Evolutionary conservation across 2,113 vertebrate species (phyloP).

Genomic region (Verasper variegatus): DNA sequence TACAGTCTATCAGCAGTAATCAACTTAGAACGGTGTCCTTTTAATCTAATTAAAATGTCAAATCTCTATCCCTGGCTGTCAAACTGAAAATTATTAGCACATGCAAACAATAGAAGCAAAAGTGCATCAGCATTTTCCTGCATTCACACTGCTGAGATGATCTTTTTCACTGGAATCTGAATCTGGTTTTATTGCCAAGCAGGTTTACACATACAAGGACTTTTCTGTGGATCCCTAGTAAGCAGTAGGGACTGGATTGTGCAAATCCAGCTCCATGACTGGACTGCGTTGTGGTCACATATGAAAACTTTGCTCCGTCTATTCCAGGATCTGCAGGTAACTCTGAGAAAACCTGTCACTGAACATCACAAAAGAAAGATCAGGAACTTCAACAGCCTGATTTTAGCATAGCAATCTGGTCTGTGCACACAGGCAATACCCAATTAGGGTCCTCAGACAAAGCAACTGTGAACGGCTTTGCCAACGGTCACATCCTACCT

Average conservation of each 20-base stretch:
- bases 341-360: constrained; percentile 17
- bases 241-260: no score
- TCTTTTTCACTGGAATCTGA: neutral
- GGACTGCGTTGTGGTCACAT: neutral
- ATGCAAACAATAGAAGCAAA: constrained; percentile 1
- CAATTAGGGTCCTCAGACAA: constrained; percentile 66
- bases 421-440: constrained; percentile 56
- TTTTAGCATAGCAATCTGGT: constrained; percentile 66
- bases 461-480: constrained; percentile 44
- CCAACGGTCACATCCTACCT: constrained; percentile 33
- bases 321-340: neutral
- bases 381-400: constrained; percentile 62
- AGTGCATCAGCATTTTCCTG: neutral
- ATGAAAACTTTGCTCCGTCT: neutral
- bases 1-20: constrained; percentile 28
- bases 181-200: no score
- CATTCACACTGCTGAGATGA: neutral
- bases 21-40: constrained; percentile 20
- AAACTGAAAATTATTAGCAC: neutral
- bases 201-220: no score
- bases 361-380: constrained; percentile 42
- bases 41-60: constrained; percentile 34
- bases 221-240: no score
- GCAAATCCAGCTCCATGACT: neutral
- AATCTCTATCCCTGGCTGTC: neutral